Conservation (phyloP, 2,113 vertebrate species). For the Pituophis catenifer region DNA sequence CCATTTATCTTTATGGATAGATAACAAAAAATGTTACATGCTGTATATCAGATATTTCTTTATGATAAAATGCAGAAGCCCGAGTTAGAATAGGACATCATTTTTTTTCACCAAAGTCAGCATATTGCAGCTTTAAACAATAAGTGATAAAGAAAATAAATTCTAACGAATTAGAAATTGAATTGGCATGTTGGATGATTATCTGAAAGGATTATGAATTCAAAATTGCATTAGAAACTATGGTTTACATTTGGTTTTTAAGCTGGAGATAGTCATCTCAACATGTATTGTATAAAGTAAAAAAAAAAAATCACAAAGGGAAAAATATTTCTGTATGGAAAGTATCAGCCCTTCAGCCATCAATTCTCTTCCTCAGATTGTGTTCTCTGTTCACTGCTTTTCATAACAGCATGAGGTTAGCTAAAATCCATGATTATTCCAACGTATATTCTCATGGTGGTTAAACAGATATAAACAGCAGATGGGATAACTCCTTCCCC, state of each 20-base stretch:
- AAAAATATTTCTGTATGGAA: not conserved
- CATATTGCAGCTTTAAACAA: not conserved
- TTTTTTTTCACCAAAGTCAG: conserved; percentile 13
- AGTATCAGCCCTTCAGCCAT: not conserved
- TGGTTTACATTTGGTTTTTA: conserved; percentile 9
- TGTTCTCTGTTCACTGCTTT: not conserved
- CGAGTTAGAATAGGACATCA: conserved; percentile 37
- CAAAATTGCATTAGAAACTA: not conserved
- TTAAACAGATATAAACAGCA: not conserved
- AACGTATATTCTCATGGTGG: not conserved
- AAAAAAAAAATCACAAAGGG: not conserved
- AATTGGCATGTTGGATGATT: not conserved
- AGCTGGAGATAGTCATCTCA: not conserved
- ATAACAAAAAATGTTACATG: conserved; percentile 16
- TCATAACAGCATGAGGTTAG: not conserved
- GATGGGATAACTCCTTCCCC: not conserved
- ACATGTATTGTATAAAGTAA: not conserved
- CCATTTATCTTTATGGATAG: conserved; percentile 25
- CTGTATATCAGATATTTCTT: not conserved
- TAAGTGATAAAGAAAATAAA: conserved; percentile 39
- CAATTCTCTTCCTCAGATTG: not conserved
- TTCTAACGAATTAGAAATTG: conserved; percentile 22
- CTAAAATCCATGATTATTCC: not conserved
- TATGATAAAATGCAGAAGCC: conserved; percentile 20
- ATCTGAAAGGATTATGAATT: conserved; percentile 30